phyloP scores from a whole-genome alignment of 2,888 invertebrate genomes.

The Leucophenga montana region DNA sequence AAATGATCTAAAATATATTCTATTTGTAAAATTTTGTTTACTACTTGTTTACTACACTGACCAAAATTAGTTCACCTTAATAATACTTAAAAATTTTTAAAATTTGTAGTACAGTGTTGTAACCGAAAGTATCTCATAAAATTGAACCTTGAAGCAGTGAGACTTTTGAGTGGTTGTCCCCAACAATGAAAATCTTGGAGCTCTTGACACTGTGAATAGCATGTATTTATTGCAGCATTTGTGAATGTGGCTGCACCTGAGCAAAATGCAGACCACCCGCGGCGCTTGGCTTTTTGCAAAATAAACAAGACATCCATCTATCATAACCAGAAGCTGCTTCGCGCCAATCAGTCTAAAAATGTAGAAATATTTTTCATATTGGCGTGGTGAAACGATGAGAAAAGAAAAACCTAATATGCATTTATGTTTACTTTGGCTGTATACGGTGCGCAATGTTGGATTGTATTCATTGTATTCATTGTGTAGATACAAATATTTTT shows the following conservation, averaged over 20 bases:
- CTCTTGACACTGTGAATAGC: too few relatives aligned
- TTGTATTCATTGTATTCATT: neutral
- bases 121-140: too few relatives aligned
- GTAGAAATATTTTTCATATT: conserved; percentile 33
- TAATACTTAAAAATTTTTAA: too few relatives aligned
- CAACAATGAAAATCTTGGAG: too few relatives aligned
- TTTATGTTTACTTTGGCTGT: conserved; percentile 62
- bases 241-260: conserved; percentile 30
- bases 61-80: too few relatives aligned
- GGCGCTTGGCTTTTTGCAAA: conserved; percentile 63
- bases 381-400: neutral
- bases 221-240: neutral
- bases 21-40: too few relatives aligned
- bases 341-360: conserved; percentile 39
- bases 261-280: conserved; percentile 51
- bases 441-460: conserved; percentile 46
- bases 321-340: conserved; percentile 35
- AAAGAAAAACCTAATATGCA: conserved; percentile 40
- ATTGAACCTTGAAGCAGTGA: too few relatives aligned
- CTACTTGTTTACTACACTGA: too few relatives aligned
- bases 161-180: too few relatives aligned
- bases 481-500: neutral
- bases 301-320: conserved; percentile 63
- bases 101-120: too few relatives aligned
- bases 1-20: too few relatives aligned